A percentile compares a stretch with the other conserved stretches of the same genome.
phyloP scores from a whole-genome alignment of 2,888 invertebrate genomes.

The Cryptocephalus moraei region DNA sequence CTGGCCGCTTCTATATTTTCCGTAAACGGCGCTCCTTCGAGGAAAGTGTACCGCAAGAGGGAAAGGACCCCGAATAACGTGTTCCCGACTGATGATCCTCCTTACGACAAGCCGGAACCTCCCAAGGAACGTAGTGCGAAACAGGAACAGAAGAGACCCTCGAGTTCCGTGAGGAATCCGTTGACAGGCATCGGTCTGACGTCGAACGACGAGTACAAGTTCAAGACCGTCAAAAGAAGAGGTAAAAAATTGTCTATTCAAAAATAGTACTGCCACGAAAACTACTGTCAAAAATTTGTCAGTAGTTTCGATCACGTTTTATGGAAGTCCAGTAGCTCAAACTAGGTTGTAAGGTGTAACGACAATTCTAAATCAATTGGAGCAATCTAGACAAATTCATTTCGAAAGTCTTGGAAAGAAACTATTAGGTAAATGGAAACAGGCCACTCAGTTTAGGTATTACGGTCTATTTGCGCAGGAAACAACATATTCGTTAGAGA shows the following conservation, averaged over 20 bases:
- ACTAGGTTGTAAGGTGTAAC: no score
- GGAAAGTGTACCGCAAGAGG: conserved; percentile 10
- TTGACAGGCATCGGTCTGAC: conserved; percentile 32
- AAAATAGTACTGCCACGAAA: no score
- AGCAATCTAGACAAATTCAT: no score
- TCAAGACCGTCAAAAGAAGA: conserved; percentile 19
- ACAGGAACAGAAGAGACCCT: conserved; percentile 20
- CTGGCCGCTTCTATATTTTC: conserved; percentile 20
- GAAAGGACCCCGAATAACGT: conserved; percentile 3
- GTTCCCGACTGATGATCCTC: conserved; percentile 2
- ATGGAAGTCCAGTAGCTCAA: no score
- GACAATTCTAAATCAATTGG: no score
- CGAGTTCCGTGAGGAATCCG: conserved; percentile 29
- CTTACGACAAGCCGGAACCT: conserved; percentile 1
- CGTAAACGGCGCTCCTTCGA: conserved; percentile 21
- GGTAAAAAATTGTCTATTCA: conserved; percentile 10
- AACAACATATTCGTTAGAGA: no score
- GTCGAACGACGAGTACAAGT: conserved; percentile 27
- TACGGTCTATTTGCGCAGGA: no score
- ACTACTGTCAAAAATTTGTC: no score
- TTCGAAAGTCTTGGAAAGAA: no score
- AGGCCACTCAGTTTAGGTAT: no score
- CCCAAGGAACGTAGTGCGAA: conserved; percentile 14
- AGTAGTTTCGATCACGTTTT: no score
- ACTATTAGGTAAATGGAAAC: no score